Conservation (phyloP, 2,113 vertebrate genomes). For the Regulus satrapa region DNA sequence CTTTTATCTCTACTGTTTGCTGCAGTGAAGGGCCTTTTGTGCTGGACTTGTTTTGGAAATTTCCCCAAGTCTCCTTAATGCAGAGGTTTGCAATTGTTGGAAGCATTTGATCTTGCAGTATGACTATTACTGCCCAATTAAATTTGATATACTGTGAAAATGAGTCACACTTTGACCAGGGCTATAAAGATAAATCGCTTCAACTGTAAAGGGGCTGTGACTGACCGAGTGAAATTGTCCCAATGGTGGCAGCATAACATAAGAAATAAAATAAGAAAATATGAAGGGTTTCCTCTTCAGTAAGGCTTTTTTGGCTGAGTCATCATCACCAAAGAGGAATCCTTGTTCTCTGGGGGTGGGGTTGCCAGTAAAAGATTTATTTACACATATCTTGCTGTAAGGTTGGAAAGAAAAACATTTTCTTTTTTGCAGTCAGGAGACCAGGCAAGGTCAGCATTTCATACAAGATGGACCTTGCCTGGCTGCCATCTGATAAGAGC, state of each 20-base stretch:
- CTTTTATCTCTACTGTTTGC: not conserved
- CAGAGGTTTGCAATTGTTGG: not conserved
- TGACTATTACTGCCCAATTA: not conserved
- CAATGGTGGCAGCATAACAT: slow-evolving; percentile 72
- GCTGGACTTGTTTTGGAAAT: not conserved
- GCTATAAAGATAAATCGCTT: not conserved
- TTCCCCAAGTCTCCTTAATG: not conserved
- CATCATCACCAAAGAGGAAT: not conserved
- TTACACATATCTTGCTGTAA: not conserved
- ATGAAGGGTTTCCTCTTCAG: not conserved
- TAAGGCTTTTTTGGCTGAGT: slow-evolving; percentile 10
- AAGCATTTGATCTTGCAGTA: not conserved
- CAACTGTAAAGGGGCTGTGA: not conserved
- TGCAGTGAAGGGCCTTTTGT: not conserved
- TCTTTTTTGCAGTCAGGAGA: not conserved
- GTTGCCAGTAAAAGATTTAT: not conserved
- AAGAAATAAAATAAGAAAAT: not conserved
- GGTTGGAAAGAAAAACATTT: not conserved
- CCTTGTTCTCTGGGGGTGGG: not conserved
- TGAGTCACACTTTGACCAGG: not conserved
- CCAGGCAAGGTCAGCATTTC: not conserved
- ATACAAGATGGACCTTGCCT: not conserved
- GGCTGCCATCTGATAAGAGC: not conserved
- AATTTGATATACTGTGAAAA: not conserved
- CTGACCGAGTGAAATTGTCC: slow-evolving; percentile 27